Percentiles rank a stretch among this genome's conserved stretches.
Evolutionary conservation across 2,888 invertebrate species (phyloP).

Genomic region (Fragum whitleyi): DNA sequence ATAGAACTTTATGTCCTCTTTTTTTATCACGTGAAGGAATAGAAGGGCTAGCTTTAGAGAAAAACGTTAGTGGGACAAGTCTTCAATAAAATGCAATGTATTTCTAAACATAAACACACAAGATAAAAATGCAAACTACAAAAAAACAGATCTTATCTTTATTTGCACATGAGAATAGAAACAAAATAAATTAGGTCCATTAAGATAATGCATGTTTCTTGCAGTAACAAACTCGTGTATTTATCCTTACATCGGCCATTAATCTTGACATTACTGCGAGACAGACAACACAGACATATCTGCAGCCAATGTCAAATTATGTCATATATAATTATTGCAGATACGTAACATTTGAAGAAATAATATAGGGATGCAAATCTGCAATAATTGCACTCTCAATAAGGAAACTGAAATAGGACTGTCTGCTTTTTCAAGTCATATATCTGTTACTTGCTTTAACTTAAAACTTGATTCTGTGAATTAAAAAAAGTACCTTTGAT

Average conservation of each 20-base stretch:
- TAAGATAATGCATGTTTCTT: neutral
- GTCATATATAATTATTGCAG: neutral
- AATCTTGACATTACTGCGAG: neutral
- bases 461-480: neutral
- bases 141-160: neutral
- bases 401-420: neutral
- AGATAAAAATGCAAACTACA: neutral
- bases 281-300: neutral
- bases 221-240: neutral
- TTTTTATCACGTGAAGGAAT: no score
- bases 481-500: neutral
- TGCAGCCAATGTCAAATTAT: neutral
- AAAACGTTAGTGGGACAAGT: no score
- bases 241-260: neutral
- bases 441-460: neutral
- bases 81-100: no score
- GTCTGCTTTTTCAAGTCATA: neutral
- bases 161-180: neutral
- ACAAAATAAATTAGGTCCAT: conserved; percentile 10
- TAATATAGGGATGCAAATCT: neutral
- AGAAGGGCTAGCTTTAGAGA: no score
- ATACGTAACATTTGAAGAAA: neutral
- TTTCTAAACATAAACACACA: no score
- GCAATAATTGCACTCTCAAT: neutral
- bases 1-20: no score